phyloP scores from a whole-genome alignment of 2,888 invertebrate genomes.

The Cactoblastis cactorum region DNA sequence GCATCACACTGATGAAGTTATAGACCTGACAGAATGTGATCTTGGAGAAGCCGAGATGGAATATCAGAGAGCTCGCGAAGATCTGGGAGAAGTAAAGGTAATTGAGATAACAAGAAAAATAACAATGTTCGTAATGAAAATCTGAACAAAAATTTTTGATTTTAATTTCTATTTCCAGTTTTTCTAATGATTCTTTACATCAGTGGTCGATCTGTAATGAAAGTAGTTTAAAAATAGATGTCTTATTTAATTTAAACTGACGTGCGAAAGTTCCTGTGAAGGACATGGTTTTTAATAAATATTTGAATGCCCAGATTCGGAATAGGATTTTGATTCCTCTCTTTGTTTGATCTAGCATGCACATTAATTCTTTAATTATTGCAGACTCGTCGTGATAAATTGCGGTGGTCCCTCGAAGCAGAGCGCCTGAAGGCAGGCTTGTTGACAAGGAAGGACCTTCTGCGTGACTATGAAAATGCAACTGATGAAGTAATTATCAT shows the following conservation, averaged over 20 bases:
- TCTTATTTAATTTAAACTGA: too few species aligned
- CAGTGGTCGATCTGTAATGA: too few species aligned
- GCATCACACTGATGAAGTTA: slow-evolving; percentile 70
- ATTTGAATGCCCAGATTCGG: too few species aligned
- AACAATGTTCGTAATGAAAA: slow-evolving; percentile 7
- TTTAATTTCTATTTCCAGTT: too few species aligned
- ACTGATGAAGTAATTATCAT: slow-evolving; percentile 56
- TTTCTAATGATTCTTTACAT: too few species aligned
- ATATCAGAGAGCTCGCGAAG: slow-evolving; percentile 57
- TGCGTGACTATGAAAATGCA: slow-evolving; percentile 67
- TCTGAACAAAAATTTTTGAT: too few species aligned
- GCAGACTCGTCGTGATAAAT: slow-evolving; percentile 56
- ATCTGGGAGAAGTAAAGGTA: slow-evolving; percentile 59
- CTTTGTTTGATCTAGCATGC: too few species aligned
- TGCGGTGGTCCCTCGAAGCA: slow-evolving; percentile 55
- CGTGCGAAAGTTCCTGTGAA: too few species aligned
- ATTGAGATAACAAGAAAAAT: too few species aligned
- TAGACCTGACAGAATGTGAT: slow-evolving; percentile 64
- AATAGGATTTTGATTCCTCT: too few species aligned
- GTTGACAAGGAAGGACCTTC: slow-evolving; percentile 60
- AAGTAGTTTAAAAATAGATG: too few species aligned
- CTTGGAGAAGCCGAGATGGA: slow-evolving; percentile 66
- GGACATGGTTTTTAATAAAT: too few species aligned
- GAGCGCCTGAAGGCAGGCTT: slow-evolving; percentile 64
- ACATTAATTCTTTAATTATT: background rate